Base-by-base conservation (phyloP, 1,140 invertebrate genomes). In the Pectinophora gossypiella region DNA sequence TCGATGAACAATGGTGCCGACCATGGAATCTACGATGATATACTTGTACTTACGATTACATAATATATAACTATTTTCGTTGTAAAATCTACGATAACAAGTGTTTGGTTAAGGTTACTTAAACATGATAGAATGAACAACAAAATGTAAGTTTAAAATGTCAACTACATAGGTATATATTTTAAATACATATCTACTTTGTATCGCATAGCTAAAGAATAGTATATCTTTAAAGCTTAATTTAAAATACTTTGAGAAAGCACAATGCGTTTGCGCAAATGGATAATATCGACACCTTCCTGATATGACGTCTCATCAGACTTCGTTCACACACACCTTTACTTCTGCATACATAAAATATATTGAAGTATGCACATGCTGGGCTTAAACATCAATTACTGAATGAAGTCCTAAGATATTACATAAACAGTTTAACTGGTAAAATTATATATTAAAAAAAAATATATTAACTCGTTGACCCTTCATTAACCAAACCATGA, bases 11-110 rank as follows among this genome's bases (percentile, higher is more conserved):
- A 32, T 12, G 9, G 27, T 32, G 27, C 27, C n/a, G 36, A 15
- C 7, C n/a, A 40, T 15, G 15, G 2, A 18, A 12, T 40, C 27
- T 32, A 32, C 27, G 16, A 2, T 40, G 48, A 48, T 38, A 59
- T 65, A 53, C 66, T 56, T 44, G 42, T 53, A 60, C 52, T 60
- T 63, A 63, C 45, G 49, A 56, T 54, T 54, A 58, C 58, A 56
- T 47, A 19, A 59, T n/a, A n/a, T n/a, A 64, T 65, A 61, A 46
- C 63, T 72, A 79, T 75, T 67, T 85, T 82, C 78, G 78, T 85
- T 85, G 77, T 85, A 72, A 79, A 74, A 75, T 70, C 71, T 72
- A 73, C 66, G 35, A 56, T 73, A 75, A 79, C 68, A 72, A 71
- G 57, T 74, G 64, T 63, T 44, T 40, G 16, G 36, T 16, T 40